Evolutionary conservation across 2,888 invertebrate genomes (phyloP), one percentile per base, ranked within the genome.

Genomic region (Conchocele bisecta): DNA sequence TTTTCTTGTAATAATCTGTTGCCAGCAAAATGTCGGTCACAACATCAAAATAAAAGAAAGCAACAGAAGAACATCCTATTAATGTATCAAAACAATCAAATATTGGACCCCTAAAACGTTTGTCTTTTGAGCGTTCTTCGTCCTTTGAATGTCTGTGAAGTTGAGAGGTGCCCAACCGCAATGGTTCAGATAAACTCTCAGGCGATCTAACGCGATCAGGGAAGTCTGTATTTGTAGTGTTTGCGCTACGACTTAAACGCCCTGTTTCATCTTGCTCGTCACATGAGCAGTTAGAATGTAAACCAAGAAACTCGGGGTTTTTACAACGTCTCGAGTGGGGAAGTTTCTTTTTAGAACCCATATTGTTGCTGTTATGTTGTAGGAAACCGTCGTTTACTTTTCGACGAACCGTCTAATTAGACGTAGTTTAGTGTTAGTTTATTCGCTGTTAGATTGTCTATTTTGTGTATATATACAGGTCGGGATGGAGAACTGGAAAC

Each of bases 11-110:
- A 58, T 84, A 84, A 46, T 81, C 54, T 26, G 68, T 53, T 7
- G 82, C 81, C 9, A 84, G 59, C 6, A 74, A 31, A 29, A 83
- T 68, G 29, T 84, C 84, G 17, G 78, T 78, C 4, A 70, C 61
- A 56, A 84, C 53, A 54, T 84, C 84, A 41, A 69, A 73, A 50
- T 73, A 72, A 51, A 80, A 84, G 9, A 83, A 50, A 3, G 70
- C 4, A 20, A 81, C 79, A 13, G 83, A 71, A 15, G 42, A 46
- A 13, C 80, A 7, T 15, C 76, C 78, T 29, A 83, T 66, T 29
- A 79, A 9, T 24, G 81, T 29, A 61, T 83, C 83, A 48, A 70
- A 51, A n/a, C n/a, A n/a, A n/a, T n/a, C n/a, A n/a, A n/a, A n/a
- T n/a, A n/a, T n/a, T n/a, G n/a, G n/a, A n/a, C n/a, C n/a, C n/a